A percentile compares a stretch with the other conserved stretches of the same genome.
Evolutionary conservation across 92 coral and sea anemone species (phyloP).

Genomic region (Virgularia gustaviana): DNA sequence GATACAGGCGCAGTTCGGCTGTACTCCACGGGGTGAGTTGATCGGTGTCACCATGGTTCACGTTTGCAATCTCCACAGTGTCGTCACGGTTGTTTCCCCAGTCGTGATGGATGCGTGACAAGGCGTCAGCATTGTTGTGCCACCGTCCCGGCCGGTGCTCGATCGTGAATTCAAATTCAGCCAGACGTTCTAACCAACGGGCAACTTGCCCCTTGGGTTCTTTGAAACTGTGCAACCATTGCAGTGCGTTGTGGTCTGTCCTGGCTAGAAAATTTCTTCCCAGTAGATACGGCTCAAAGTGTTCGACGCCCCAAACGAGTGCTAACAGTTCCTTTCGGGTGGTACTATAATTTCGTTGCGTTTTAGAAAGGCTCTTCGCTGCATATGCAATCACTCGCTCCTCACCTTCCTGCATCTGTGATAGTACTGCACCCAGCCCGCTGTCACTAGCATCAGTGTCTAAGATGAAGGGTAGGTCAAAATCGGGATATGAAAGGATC

Average conservation of each 20-base stretch:
- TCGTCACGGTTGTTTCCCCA: neutral
- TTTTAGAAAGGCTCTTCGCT: constrained; percentile 54
- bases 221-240: constrained; percentile 40
- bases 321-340: constrained; percentile 55
- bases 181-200: constrained; percentile 58
- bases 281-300: constrained; percentile 57
- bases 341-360: constrained; percentile 62
- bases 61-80: neutral
- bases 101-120: constrained; percentile 27
- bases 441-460: constrained; percentile 40
- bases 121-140: constrained; percentile 51
- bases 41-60: neutral
- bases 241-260: constrained; percentile 63
- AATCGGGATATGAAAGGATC: constrained; percentile 43
- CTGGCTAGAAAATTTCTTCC: constrained; percentile 50
- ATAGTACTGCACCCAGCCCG: constrained; percentile 51
- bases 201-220: constrained; percentile 56
- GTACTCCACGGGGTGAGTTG: neutral
- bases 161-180: constrained; percentile 54
- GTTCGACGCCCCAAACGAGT: constrained; percentile 32
- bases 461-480: constrained; percentile 32
- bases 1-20: constrained; percentile 9
- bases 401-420: constrained; percentile 52
- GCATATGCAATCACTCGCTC: constrained; percentile 57
- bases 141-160: constrained; percentile 52